Evolutionary conservation across 2,113 vertebrate genomes (phyloP).

Genomic region (Pipra filicauda): DNA sequence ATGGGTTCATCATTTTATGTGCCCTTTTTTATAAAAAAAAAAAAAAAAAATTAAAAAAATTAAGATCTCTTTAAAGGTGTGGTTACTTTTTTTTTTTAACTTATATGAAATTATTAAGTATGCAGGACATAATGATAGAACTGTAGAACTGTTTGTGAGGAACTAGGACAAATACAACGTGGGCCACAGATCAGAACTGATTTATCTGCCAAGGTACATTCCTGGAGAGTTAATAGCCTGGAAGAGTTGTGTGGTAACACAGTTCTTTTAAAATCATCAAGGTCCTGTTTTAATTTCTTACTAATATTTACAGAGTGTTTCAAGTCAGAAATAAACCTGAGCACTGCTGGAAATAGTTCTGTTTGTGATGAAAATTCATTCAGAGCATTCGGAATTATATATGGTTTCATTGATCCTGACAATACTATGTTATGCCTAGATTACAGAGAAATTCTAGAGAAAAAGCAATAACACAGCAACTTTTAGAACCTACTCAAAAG

Average conservation of each 20-base stretch:
- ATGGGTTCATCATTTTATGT: background rate
- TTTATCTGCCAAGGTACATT: background rate
- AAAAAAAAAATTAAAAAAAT: background rate
- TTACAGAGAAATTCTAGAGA: background rate
- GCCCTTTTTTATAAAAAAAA: background rate
- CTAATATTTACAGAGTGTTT: background rate
- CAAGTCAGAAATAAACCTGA: background rate
- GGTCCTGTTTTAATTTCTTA: background rate
- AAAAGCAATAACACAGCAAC: background rate
- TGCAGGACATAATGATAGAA: background rate
- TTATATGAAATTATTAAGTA: background rate
- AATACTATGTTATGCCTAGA: background rate
- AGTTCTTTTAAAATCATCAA: background rate
- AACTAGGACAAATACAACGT: background rate
- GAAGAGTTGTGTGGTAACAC: background rate
- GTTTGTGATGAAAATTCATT: background rate
- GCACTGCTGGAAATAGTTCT: background rate
- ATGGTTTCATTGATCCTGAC: background rate
- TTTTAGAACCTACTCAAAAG: background rate
- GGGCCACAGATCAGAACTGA: background rate
- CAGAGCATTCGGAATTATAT: background rate
- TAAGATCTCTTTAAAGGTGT: background rate
- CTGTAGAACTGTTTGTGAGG: background rate
- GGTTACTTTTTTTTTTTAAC: background rate
- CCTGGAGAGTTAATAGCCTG: background rate